Conservation (phyloP, 2,888 invertebrate species). For the Lithophane semibrunnea region DNA sequence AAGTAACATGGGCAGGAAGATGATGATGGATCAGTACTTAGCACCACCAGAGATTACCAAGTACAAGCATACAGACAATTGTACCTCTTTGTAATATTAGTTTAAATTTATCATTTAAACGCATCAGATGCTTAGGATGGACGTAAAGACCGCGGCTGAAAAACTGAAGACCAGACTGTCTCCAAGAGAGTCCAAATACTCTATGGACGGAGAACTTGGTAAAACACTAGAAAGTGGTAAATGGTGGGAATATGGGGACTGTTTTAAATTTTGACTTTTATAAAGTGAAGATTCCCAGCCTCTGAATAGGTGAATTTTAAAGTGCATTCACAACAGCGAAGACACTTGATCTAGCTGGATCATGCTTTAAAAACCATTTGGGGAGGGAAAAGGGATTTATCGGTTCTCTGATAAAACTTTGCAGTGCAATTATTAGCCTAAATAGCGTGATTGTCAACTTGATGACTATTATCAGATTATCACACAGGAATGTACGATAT, state of each 20-base stretch:
- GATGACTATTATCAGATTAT: conserved; percentile 7
- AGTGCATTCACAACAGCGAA: neutral
- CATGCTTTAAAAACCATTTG: neutral
- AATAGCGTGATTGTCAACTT: neutral
- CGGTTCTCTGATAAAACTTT: neutral
- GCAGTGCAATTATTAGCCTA: neutral
- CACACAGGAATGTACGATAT: neutral
- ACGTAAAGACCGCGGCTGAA: neutral
- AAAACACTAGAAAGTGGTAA: neutral
- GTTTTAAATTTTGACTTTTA: neutral
- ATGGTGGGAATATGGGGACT: no score
- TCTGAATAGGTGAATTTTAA: neutral
- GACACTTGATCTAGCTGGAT: no score
- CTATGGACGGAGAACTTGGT: neutral
- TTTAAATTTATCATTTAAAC: neutral
- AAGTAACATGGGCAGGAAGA: neutral
- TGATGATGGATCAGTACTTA: neutral
- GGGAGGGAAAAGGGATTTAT: neutral
- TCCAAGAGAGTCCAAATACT: neutral
- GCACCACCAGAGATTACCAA: neutral
- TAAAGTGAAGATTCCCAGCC: neutral
- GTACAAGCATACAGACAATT: neutral
- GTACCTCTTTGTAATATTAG: neutral
- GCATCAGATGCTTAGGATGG: conserved; percentile 1
- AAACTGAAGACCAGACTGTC: neutral